These are phyloP conservation scores for Phoeniculus purpureus DNA, from an alignment of 2,797 vertebrate genomes.

Conservation along the genomic window DNA sequence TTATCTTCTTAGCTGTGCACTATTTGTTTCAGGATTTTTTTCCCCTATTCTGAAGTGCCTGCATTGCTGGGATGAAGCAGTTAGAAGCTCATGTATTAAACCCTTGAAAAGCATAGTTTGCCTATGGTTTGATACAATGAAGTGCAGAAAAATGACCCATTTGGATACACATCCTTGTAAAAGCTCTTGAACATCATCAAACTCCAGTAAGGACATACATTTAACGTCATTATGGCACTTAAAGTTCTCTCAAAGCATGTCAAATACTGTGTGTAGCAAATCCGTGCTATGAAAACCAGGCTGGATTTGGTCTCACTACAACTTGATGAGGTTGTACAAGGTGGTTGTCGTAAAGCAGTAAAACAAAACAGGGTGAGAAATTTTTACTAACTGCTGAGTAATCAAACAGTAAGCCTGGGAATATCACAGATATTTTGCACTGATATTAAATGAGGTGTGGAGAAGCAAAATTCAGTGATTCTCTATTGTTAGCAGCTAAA, in stretches of 20 bases:
- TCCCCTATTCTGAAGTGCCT: not conserved
- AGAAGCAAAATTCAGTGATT: not conserved
- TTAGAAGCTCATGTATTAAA: not conserved
- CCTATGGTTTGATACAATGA: not conserved
- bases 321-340: fast-evolving
- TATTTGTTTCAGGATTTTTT: not conserved
- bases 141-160: not conserved
- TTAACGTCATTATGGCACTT: not conserved
- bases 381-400: not conserved
- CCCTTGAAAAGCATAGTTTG: not conserved
- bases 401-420: not conserved
- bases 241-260: not conserved
- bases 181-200: not conserved
- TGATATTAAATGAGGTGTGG: not conserved
- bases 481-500: not conserved
- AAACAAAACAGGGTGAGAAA: not conserved
- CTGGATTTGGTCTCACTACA: not conserved
- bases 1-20: not conserved
- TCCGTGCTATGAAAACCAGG: fast-evolving
- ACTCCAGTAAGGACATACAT: not conserved
- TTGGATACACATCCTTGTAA: not conserved
- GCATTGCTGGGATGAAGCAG: not conserved
- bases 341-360: not conserved
- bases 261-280: not conserved
- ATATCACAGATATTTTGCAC: not conserved